Base-by-base conservation (phyloP, 2,797 vertebrate species). In the Schizothorax lantsangensis region DNA sequence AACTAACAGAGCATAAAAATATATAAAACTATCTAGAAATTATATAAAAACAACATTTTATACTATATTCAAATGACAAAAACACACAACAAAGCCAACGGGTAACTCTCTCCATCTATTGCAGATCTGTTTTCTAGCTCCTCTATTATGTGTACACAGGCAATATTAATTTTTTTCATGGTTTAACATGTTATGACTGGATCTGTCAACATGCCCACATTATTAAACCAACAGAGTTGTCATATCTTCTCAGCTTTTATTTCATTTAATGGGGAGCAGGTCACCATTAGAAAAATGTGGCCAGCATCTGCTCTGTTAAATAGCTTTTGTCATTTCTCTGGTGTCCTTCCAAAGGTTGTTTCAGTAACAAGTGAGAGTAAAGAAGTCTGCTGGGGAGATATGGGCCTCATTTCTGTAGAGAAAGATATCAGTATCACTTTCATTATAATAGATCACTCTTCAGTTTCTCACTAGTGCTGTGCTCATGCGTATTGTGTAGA, bases 291-390 rank as follows among this genome's bases (percentile, higher is more conserved):
- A 89, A 88, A 62, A 92, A 90, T 83, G 75, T 88, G 89, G 92
- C 52, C n/a, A 89, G 87, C 91, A 88, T 91, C 88, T 17, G 68
- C 47, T 79, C 38, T 83, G 85, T 86, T 93, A 89, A 91, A 88
- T 57, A 89, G 83, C 71, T 92, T 91, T 92, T 92, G 91, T 93
- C 91, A 93, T 84, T 77, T 38, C 85, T 84, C 75, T 92, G 90
- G 87, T 89, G 84, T 89, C 89, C 33, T 82, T 91, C 43, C 79
- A 81, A 68, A 81, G 26, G 26, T 17, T n/a, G 33, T 38, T 49
- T 91, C 91, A 88, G 54, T 26, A 17, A 62, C 36, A 62, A 62
- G n/a, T 26, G 36, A 62, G 36, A 17, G 54, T 62, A 5, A 62
- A 62, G 9, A 43, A 30, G 38, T 62, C 23, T 62, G 5, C 4